phyloP scores from a whole-genome alignment of 2,113 vertebrate species.

The Poeciliopsis turrubarensis region DNA sequence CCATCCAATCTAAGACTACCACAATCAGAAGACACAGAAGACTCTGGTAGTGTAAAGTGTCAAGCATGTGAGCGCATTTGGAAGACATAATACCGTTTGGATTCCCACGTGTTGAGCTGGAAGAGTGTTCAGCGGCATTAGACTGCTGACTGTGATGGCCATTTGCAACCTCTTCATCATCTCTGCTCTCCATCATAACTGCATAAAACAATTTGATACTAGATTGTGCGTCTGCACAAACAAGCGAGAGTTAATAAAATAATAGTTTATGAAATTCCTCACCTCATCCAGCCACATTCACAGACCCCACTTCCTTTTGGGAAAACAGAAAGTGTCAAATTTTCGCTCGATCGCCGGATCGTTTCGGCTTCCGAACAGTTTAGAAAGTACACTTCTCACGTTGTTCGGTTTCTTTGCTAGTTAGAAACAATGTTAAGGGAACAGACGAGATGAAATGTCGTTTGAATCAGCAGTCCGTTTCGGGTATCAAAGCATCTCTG shows the following conservation, averaged over 20 bases:
- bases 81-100: slow-evolving; percentile 38
- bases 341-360: slow-evolving; percentile 42
- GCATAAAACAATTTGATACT: slow-evolving; percentile 1
- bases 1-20: background rate
- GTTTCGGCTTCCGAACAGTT: background rate
- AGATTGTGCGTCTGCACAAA: background rate
- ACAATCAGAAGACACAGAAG: background rate
- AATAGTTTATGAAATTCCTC: slow-evolving; percentile 28
- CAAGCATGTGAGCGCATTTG: background rate
- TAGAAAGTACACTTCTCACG: background rate
- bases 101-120: slow-evolving; percentile 38
- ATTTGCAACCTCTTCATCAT: slow-evolving; percentile 53
- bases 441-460: background rate
- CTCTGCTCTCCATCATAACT: slow-evolving; percentile 62
- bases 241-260: background rate
- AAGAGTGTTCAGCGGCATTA: slow-evolving; percentile 3
- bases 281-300: slow-evolving; percentile 39
- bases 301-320: slow-evolving; percentile 55
- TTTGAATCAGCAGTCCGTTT: slow-evolving; percentile 10
- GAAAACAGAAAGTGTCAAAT: slow-evolving; percentile 76
- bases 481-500: background rate
- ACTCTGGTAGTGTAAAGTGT: background rate
- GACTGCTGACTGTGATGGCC: slow-evolving; percentile 26
- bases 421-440: background rate
- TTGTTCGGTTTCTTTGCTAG: slow-evolving; percentile 37